Evolutionary conservation across 2,888 invertebrate species (phyloP).

Genomic region (Drosophila meridionalis): DNA sequence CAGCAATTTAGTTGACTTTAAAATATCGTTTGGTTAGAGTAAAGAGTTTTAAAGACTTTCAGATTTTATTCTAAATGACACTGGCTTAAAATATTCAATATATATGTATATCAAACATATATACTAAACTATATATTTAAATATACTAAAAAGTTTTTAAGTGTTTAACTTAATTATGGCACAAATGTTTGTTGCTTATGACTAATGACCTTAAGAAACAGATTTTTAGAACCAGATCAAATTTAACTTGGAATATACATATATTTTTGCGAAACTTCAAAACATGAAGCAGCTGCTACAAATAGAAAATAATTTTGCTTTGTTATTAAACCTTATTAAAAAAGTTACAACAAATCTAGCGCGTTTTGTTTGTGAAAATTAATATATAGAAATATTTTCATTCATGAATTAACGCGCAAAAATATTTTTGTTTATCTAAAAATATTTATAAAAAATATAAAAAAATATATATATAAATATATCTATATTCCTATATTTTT

Average conservation of each 20-base stretch:
- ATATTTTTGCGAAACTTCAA: neutral
- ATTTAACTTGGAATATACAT: neutral
- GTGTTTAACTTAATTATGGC: neutral
- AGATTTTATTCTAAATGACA: neutral
- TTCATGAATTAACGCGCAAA: neutral
- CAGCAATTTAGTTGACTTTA: too few relatives aligned
- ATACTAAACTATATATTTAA: too few relatives aligned
- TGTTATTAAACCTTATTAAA: neutral
- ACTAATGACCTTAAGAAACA: neutral
- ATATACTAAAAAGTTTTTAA: neutral
- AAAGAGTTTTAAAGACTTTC: too few relatives aligned
- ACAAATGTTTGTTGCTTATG: neutral
- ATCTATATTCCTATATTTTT: too few relatives aligned
- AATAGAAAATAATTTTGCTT: neutral
- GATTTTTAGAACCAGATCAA: neutral
- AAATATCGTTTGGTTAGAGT: too few relatives aligned
- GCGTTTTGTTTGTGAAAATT: neutral
- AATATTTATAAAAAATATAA: neutral
- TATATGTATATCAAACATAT: neutral
- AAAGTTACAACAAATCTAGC: neutral
- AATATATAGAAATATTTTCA: neutral
- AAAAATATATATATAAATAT: neutral
- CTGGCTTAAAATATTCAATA: conserved; percentile 1
- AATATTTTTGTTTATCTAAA: too few relatives aligned
- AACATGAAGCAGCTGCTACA: neutral